These are phyloP conservation scores for Julus scanicus DNA, from an alignment of 2,888 invertebrate species.

Conservation along the genomic window DNA sequence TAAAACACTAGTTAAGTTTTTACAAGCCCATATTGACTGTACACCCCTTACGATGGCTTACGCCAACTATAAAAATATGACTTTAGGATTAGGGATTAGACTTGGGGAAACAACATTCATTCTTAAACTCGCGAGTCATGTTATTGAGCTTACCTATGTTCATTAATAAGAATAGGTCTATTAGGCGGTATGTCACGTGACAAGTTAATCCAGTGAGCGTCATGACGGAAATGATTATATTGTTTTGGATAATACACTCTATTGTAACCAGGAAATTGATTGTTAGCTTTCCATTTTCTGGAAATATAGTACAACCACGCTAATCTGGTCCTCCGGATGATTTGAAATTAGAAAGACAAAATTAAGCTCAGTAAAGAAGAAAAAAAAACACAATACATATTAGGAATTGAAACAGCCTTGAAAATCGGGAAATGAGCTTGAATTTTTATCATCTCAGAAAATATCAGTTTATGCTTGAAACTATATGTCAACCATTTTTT, in stretches of 20 bases:
- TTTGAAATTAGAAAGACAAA: too few relatives aligned
- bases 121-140: neutral
- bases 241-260: neutral
- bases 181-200: neutral
- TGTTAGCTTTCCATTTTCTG: neutral
- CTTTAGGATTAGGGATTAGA: neutral
- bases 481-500: too few relatives aligned
- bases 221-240: neutral
- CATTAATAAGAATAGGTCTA: neutral
- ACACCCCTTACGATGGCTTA: neutral
- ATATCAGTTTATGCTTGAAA: too few relatives aligned
- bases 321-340: too few relatives aligned
- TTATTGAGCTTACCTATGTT: constrained; percentile 7
- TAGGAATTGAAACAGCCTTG: too few relatives aligned
- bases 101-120: neutral
- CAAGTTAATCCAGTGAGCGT: neutral
- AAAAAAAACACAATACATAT: too few relatives aligned
- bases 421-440: too few relatives aligned
- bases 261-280: neutral
- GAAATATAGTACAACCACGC: too few relatives aligned
- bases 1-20: neutral
- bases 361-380: too few relatives aligned
- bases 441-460: too few relatives aligned
- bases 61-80: constrained; percentile 6
- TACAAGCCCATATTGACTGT: constrained; percentile 21